phyloP scores from a whole-genome alignment of 92 coral and sea anemone species.

The Epizoanthus rinbou region DNA sequence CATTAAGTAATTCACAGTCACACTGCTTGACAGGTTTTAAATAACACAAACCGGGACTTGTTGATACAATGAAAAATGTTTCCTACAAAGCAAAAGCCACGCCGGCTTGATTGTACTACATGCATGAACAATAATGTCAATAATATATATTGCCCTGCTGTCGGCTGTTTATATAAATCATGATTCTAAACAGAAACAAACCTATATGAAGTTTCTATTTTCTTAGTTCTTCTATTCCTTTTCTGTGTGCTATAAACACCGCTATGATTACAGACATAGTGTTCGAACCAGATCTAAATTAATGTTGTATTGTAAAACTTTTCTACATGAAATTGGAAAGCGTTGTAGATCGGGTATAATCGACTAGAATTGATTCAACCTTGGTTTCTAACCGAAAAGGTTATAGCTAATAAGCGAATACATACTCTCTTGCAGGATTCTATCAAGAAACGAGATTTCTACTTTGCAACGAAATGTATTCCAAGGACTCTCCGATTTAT shows the following conservation, averaged over 20 bases:
- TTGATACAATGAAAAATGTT: constrained; percentile 26
- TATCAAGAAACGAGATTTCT: constrained; percentile 39
- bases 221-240: too few species aligned
- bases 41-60: neutral
- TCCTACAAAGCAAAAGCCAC: neutral
- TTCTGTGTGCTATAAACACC: too few species aligned
- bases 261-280: too few species aligned
- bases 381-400: too few species aligned
- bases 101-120: constrained; percentile 3
- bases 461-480: constrained; percentile 58
- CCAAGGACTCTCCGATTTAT: constrained; percentile 51
- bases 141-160: too few species aligned
- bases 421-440: constrained; percentile 14
- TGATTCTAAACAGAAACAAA: neutral
- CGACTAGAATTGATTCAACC: too few species aligned
- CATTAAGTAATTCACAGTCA: neutral
- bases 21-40: neutral
- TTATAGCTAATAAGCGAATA: too few species aligned
- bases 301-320: too few species aligned
- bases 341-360: too few species aligned
- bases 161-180: neutral
- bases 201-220: too few species aligned
- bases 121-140: constrained; percentile 21
- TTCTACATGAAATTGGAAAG: too few species aligned
- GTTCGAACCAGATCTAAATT: too few species aligned